These are phyloP conservation scores for Garrulus glandarius DNA, from an alignment of 2,797 vertebrate species.

Conservation along the genomic window DNA sequence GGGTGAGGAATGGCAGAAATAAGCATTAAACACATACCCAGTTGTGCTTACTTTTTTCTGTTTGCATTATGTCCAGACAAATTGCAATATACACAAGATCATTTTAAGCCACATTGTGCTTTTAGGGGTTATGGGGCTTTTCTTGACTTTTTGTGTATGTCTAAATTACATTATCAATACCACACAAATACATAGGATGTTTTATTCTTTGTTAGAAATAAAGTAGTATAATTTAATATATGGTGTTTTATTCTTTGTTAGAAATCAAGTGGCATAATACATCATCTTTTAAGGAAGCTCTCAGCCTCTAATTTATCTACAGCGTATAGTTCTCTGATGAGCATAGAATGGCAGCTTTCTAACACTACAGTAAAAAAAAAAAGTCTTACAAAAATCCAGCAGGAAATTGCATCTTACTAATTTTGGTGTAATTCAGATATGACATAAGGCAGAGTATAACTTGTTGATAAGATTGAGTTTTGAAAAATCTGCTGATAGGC, in stretches of 20 bases:
- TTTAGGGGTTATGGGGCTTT: neutral
- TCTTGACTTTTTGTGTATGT: neutral
- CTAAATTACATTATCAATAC: neutral
- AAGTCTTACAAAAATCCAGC: neutral
- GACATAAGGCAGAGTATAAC: neutral
- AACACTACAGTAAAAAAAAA: neutral
- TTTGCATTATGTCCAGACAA: neutral
- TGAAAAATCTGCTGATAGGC: neutral
- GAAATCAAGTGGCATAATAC: neutral
- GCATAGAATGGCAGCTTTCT: neutral
- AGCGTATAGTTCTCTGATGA: neutral
- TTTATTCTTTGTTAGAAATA: neutral
- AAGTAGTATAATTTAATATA: neutral
- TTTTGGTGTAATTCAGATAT: conserved; percentile 3
- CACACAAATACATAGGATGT: neutral
- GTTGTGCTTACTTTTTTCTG: neutral
- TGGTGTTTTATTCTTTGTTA: neutral
- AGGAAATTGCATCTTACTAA: conserved; percentile 5
- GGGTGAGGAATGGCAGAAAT: neutral
- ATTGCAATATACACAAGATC: neutral
- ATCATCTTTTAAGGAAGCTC: neutral
- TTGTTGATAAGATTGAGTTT: neutral
- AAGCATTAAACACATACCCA: neutral
- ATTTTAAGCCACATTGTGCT: neutral
- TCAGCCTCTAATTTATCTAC: neutral